These are phyloP conservation scores for Herminia tarsipennalis DNA, from an alignment of 2,888 invertebrate genomes.

Conservation along the genomic window DNA sequence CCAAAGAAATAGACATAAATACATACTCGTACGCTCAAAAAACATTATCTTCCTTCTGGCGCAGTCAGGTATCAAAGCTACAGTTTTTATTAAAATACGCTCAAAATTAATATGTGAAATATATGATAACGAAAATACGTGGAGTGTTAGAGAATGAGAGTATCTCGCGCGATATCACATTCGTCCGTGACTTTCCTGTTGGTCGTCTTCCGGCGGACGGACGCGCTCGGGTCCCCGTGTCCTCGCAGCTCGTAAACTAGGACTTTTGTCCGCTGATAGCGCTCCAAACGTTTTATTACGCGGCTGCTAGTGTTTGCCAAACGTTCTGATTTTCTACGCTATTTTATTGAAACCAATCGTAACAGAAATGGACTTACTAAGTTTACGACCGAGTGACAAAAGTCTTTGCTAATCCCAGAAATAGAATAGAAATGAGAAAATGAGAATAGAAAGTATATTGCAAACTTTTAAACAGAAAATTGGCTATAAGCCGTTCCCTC, in stretches of 20 bases:
- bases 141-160: constrained; percentile 1
- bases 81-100: too few species aligned
- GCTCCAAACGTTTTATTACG: constrained; percentile 48
- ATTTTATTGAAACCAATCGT: constrained; percentile 19
- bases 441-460: too few species aligned
- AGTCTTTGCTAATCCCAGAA: too few species aligned
- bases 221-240: constrained; percentile 14
- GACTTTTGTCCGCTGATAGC: constrained; percentile 42
- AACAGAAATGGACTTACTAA: too few species aligned
- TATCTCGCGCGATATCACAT: constrained; percentile 20
- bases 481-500: too few species aligned
- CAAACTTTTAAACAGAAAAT: too few species aligned
- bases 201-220: constrained; percentile 27
- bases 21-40: too few species aligned
- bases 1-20: too few species aligned
- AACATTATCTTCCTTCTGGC: too few species aligned
- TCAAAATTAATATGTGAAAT: background rate
- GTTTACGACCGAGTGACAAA: too few species aligned
- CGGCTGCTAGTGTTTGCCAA: constrained; percentile 44
- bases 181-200: constrained; percentile 29
- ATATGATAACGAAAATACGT: background rate
- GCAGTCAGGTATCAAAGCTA: too few species aligned
- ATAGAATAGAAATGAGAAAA: too few species aligned
- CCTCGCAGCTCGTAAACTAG: constrained; percentile 39
- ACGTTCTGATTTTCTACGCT: constrained; percentile 47